Percentiles rank a stretch among this genome's conserved stretches.
Evolutionary conservation across 2,113 vertebrate species (phyloP).

Genomic region (Lonchura striata): DNA sequence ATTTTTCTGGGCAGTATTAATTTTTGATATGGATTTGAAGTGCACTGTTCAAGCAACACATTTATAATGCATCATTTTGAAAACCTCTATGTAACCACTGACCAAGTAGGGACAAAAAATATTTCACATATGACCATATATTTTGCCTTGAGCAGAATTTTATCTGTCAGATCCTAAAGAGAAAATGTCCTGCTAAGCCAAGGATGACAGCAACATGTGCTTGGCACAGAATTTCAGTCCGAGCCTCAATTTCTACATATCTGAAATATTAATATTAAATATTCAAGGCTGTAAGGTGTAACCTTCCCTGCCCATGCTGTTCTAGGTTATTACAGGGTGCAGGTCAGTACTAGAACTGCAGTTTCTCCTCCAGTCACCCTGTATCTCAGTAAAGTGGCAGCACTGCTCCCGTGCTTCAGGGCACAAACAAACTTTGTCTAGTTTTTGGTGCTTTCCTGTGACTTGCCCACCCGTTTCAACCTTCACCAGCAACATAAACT

Average conservation of each 20-base stretch:
- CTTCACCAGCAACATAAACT: neutral
- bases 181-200: neutral
- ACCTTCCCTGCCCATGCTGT: neutral
- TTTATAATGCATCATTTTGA: neutral
- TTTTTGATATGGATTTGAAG: neutral
- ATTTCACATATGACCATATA: neutral
- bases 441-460: fast-evolving
- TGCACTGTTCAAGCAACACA: neutral
- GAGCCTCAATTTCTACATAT: neutral
- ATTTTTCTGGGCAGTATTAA: neutral
- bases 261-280: neutral
- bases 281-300: fast-evolving
- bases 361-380: fast-evolving
- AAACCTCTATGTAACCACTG: neutral
- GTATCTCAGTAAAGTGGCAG: fast-evolving
- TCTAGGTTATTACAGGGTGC: neutral
- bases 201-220: too few relatives aligned
- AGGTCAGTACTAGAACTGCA: neutral
- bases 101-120: neutral
- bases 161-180: neutral
- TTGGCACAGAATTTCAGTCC: neutral
- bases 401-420: fast-evolving
- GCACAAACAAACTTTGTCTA: fast-evolving
- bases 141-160: neutral
- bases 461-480: neutral